These are phyloP conservation scores for Phaenicophaeus curvirostris DNA, from an alignment of 2,797 vertebrate species.

Conservation along the genomic window DNA sequence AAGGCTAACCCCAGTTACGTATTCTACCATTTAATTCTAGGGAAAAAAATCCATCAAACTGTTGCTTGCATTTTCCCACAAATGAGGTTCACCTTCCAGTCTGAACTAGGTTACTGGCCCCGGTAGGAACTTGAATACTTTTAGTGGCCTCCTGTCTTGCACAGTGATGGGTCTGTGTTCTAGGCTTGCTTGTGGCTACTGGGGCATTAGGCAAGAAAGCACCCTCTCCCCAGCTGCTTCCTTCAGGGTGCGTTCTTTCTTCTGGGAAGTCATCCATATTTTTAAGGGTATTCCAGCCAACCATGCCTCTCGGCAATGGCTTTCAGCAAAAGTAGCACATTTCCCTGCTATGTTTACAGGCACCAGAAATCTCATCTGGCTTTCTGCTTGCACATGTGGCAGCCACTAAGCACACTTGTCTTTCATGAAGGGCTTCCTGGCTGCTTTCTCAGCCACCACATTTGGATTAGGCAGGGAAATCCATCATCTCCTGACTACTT, in stretches of 20 bases:
- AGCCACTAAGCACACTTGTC: fast-evolving
- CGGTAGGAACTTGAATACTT: neutral
- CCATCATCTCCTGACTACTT: neutral
- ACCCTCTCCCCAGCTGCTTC: neutral
- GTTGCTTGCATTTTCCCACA: neutral
- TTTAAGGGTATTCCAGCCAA: neutral
- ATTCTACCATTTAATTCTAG: neutral
- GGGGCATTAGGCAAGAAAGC: fast-evolving
- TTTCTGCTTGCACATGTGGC: neutral
- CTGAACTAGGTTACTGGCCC: too few species aligned
- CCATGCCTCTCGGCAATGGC: neutral
- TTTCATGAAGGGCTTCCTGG: neutral
- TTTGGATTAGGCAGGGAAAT: neutral
- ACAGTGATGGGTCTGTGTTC: too few species aligned
- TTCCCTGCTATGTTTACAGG: neutral
- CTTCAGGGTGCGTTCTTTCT: neutral
- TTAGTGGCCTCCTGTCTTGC: neutral
- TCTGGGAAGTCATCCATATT: neutral
- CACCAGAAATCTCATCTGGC: neutral
- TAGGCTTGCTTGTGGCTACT: neutral
- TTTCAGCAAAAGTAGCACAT: neutral
- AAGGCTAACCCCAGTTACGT: neutral
- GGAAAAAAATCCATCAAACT: too few species aligned
- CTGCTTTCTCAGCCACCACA: neutral
- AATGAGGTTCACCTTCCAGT: neutral